Evolutionary conservation across 2,797 vertebrate species (phyloP).

Genomic region (Erithacus rubecula): DNA sequence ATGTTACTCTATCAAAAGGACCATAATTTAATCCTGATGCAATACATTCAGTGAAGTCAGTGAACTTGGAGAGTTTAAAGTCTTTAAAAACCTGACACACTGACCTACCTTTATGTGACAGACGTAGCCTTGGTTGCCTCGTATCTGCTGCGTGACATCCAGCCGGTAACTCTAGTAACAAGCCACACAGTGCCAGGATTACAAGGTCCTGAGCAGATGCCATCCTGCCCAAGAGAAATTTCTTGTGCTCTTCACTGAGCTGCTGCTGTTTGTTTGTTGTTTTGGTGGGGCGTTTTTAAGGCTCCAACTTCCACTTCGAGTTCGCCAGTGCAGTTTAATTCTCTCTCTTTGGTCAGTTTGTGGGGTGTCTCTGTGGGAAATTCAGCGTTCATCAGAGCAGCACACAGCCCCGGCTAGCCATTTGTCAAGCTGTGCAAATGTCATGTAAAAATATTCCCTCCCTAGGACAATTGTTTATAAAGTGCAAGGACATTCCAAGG

Average conservation of each 20-base stretch:
- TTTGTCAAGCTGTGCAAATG: constrained; percentile 67
- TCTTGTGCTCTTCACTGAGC: constrained; percentile 35
- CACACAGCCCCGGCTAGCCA: constrained; percentile 60
- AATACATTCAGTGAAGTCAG: neutral
- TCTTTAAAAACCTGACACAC: constrained; percentile 22
- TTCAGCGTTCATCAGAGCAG: constrained; percentile 47
- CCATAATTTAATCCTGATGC: neutral
- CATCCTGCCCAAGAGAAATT: constrained; percentile 61
- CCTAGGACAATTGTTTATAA: constrained; percentile 67
- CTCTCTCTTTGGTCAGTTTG: constrained; percentile 49
- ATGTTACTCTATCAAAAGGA: neutral
- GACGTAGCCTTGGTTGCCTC: constrained; percentile 63
- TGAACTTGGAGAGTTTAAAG: constrained; percentile 5
- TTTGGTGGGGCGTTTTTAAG: neutral
- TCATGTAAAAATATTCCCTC: constrained; percentile 60
- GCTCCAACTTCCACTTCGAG: constrained; percentile 53
- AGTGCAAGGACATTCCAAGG: constrained; percentile 70
- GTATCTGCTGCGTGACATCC: constrained; percentile 48
- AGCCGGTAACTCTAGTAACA: constrained; percentile 53
- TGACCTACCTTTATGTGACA: constrained; percentile 72
- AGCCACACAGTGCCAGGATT: constrained; percentile 59
- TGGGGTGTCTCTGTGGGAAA: constrained; percentile 26
- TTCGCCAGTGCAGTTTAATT: constrained; percentile 31
- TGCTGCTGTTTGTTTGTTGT: constrained; percentile 13
- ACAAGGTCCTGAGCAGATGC: constrained; percentile 51